A percentile compares a stretch with the other conserved stretches of the same genome.
Conservation (phyloP, 2,113 vertebrate genomes). For the Mobula birostris region DNA sequence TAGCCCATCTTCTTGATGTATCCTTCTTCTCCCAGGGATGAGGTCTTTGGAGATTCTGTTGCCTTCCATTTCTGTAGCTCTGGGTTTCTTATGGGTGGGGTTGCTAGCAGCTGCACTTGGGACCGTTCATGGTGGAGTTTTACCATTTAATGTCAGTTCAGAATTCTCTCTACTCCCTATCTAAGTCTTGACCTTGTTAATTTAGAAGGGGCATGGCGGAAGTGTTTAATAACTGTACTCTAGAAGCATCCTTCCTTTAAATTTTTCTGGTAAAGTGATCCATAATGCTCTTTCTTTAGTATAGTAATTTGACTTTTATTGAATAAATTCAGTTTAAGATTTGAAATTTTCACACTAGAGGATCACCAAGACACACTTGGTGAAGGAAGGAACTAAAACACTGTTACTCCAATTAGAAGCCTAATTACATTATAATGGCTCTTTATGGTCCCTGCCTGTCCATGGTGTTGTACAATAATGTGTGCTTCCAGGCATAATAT, state of each 20-base stretch:
- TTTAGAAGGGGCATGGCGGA: neutral
- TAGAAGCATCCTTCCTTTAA: neutral
- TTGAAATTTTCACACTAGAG: constrained; percentile 14
- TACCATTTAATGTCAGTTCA: neutral
- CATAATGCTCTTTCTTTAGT: neutral
- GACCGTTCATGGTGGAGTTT: no score
- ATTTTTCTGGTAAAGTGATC: neutral
- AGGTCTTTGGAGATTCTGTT: no score
- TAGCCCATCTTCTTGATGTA: no score
- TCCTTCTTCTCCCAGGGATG: no score
- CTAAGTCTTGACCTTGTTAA: neutral
- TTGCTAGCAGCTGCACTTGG: no score
- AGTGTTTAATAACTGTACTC: neutral
- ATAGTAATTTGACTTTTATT: neutral
- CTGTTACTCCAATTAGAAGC: constrained; percentile 13
- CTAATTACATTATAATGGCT: neutral
- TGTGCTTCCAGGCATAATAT: neutral
- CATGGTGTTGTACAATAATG: neutral
- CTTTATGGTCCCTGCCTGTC: neutral
- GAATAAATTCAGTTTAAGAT: neutral
- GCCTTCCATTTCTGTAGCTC: no score
- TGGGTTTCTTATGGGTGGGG: no score
- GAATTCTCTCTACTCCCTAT: neutral
- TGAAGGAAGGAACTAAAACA: neutral
- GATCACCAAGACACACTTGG: neutral